A percentile compares a stretch with the other conserved stretches of the same genome.
Evolutionary conservation across 92 coral and sea anemone species (phyloP).

Genomic region (Virgularia gustaviana): DNA sequence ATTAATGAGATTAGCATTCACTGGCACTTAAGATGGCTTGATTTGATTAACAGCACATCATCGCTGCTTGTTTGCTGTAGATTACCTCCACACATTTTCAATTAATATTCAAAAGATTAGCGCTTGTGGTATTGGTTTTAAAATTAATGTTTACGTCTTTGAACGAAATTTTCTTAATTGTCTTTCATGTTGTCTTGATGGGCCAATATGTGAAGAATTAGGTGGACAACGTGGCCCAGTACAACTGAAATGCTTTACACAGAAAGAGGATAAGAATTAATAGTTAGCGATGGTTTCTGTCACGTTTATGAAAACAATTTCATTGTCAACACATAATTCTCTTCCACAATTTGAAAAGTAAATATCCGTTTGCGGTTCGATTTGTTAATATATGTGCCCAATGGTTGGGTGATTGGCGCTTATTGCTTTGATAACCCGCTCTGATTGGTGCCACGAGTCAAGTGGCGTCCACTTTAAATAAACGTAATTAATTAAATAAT

Average conservation of each 20-base stretch:
- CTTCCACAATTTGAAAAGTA: constrained; percentile 24
- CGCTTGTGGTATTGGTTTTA: constrained; percentile 62
- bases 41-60: constrained; percentile 39
- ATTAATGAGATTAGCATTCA: constrained; percentile 42
- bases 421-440: constrained; percentile 30
- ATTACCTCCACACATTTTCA: constrained; percentile 62
- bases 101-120: constrained; percentile 64
- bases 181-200: constrained; percentile 16
- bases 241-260: background rate
- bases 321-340: constrained; percentile 39
- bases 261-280: background rate
- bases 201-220: constrained; percentile 5
- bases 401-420: constrained; percentile 38
- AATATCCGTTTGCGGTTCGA: constrained; percentile 40
- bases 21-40: constrained; percentile 45
- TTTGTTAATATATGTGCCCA: constrained; percentile 40
- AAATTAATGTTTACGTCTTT: constrained; percentile 63
- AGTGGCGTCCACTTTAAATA: constrained; percentile 89
- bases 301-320: constrained; percentile 24
- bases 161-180: constrained; percentile 52
- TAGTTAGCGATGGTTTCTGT: constrained; percentile 1
- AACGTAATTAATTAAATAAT: constrained; percentile 99
- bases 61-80: constrained; percentile 30
- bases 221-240: background rate
- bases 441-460: constrained; percentile 65